A percentile compares a stretch with the other conserved stretches of the same genome.
phyloP scores from a whole-genome alignment of 53 echinoderm and acorn worm genomes.

The Luidia sarsii region DNA sequence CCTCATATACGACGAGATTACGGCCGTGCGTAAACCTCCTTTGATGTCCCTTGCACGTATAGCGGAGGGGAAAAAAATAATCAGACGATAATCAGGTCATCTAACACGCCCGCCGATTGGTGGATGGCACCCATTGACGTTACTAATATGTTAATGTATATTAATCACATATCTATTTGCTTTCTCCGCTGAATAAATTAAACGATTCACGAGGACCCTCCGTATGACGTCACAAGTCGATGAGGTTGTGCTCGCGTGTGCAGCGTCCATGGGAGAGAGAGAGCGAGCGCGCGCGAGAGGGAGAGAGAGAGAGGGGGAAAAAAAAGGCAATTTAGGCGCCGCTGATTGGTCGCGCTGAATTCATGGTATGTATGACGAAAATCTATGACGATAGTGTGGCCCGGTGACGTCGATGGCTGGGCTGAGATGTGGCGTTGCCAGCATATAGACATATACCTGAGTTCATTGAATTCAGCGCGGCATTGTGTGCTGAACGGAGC shows the following conservation, averaged over 20 bases:
- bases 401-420: constrained; percentile 50
- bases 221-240: constrained; percentile 72
- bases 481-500: constrained; percentile 56
- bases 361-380: constrained; percentile 71
- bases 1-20: constrained; percentile 48
- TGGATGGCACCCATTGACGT: constrained; percentile 52
- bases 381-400: constrained; percentile 60
- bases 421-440: constrained; percentile 31
- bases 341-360: constrained; percentile 63
- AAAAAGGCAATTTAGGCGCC: constrained; percentile 44
- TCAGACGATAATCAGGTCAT: constrained; percentile 62
- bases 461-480: constrained; percentile 68
- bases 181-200: constrained; percentile 61
- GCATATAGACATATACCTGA: constrained; percentile 70
- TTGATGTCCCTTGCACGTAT: constrained; percentile 60
- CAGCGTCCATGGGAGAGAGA: constrained; percentile 61
- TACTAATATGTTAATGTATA: constrained; percentile 56
- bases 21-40: constrained; percentile 65
- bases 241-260: constrained; percentile 52
- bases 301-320: too few relatives aligned
- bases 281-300: too few relatives aligned
- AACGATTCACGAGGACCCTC: constrained; percentile 47
- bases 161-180: constrained; percentile 48
- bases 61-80: constrained; percentile 27
- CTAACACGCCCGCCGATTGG: constrained; percentile 50